A percentile compares a stretch with the other conserved stretches of the same genome.
phyloP scores from a whole-genome alignment of 2,797 vertebrate genomes.

The Pristis pectinata region DNA sequence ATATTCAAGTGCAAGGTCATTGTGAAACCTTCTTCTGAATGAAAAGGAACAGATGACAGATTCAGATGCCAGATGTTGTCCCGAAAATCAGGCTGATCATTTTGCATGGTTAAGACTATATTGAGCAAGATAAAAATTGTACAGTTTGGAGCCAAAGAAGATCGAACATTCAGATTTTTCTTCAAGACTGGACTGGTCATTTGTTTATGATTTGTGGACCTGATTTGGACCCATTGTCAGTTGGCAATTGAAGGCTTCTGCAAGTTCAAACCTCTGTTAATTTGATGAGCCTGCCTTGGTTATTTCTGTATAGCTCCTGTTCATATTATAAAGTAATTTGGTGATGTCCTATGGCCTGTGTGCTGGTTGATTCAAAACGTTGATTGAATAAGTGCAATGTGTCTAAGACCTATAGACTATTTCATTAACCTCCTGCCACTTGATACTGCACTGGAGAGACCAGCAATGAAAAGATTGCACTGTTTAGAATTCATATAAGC shows the following conservation, averaged over 20 bases:
- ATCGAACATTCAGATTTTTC: background rate
- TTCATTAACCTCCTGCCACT: slow-evolving; percentile 1
- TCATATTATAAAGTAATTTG: background rate
- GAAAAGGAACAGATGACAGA: background rate
- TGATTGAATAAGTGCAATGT: slow-evolving; percentile 1
- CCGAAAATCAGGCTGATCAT: background rate
- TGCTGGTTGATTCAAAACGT: background rate
- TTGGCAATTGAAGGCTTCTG: background rate
- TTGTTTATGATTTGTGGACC: no score
- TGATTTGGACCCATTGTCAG: no score
- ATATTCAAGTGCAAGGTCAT: background rate
- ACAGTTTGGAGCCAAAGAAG: background rate
- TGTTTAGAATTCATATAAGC: background rate
- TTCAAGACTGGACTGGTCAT: no score
- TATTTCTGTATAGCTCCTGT: no score
- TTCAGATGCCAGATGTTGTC: background rate
- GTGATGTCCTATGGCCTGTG: background rate
- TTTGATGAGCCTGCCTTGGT: background rate
- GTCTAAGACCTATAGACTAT: background rate
- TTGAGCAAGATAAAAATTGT: background rate
- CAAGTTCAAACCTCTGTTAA: background rate
- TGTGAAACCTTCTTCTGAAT: no score
- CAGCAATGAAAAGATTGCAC: background rate
- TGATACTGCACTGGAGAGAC: background rate
- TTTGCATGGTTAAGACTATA: background rate